Evolutionary conservation across 2,113 vertebrate species (phyloP), one percentile per base, ranked within the genome.

Genomic region (Centropus unirufus): DNA sequence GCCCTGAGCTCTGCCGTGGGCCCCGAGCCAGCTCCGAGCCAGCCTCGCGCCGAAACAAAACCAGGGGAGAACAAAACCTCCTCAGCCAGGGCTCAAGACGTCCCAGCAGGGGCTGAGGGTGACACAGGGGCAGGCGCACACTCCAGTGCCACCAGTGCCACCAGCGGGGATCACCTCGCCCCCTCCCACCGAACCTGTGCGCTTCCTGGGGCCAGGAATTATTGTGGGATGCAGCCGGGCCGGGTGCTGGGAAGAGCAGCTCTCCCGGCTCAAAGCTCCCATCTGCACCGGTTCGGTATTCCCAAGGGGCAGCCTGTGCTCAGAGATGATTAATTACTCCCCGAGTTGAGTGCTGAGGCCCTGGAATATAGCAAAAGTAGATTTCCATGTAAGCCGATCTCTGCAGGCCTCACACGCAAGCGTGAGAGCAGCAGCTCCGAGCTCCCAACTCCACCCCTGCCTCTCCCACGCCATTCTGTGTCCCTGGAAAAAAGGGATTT

Each of bases 321-420:
- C 90, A 52, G 66, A n/a, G 84, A 52, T 5, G 26, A 96, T 95
- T 91, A 82, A 82, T 47, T 5, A 2, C 6, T 14, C 57, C n/a
- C 52, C 1, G 19, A 64, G 64, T 5, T 1, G 29, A 93, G 83
- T 4, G 46, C 90, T 58, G 86, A 83, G 83, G 64, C 39, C 44
- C 86, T 89, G 87, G 69, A 91, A 40, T 66, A 78, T 73, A 23
- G 44, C 64, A 68, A 68, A 95, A 94, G 92, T 44, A 93, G 91
- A 92, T 96, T 93, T 95, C 89, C 83, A 63, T 80, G 61, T 95
- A 91, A 93, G 95, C 94, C 8, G 94, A 87, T 96, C 91, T 79
- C 80, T 5, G 22, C 66, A 46, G 66, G 13, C 69, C 83, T 72
- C 86, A 78, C 32, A 92, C 58, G 66, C 47, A 78, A 78, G 86